These are phyloP conservation scores for Philotrypesis tridentata DNA, from an alignment of 1,140 invertebrate genomes.

Conservation along the genomic window DNA sequence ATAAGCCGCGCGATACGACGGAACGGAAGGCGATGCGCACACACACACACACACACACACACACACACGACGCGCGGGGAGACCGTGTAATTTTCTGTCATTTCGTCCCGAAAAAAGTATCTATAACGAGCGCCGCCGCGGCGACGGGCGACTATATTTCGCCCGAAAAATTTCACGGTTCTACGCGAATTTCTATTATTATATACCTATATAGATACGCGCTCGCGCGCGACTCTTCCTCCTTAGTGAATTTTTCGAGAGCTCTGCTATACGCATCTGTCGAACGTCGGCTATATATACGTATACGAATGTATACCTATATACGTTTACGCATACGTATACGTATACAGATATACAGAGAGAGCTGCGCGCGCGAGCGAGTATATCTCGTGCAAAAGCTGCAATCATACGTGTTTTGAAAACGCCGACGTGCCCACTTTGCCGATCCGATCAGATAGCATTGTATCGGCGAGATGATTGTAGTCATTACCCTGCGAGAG, in stretches of 20 bases:
- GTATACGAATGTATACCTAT: no score
- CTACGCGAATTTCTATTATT: constrained; percentile 55
- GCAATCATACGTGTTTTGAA: constrained; percentile 65
- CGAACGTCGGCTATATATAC: constrained; percentile 16
- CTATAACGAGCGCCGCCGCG: constrained; percentile 6
- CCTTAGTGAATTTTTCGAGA: constrained; percentile 23
- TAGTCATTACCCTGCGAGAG: constrained; percentile 66
- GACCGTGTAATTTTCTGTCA: constrained; percentile 48
- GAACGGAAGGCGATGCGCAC: constrained; percentile 31
- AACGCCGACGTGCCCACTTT: constrained; percentile 63
- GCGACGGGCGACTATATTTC: constrained; percentile 44
- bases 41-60: neutral
- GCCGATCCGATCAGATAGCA: constrained; percentile 66
- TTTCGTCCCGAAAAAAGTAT: constrained; percentile 7
- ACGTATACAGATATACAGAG: no score
- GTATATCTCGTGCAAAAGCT: constrained; percentile 50
- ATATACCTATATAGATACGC: no score
- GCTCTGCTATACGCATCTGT: constrained; percentile 61
- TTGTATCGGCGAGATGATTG: constrained; percentile 69
- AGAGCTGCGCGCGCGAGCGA: neutral
- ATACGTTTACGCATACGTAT: no score
- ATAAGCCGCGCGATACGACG: no score
- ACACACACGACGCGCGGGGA: no score
- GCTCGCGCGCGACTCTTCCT: constrained; percentile 13
- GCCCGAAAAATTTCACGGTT: constrained; percentile 50